phyloP scores from a whole-genome alignment of 1,140 invertebrate genomes.

The Diachasmimorpha longicaudata region DNA sequence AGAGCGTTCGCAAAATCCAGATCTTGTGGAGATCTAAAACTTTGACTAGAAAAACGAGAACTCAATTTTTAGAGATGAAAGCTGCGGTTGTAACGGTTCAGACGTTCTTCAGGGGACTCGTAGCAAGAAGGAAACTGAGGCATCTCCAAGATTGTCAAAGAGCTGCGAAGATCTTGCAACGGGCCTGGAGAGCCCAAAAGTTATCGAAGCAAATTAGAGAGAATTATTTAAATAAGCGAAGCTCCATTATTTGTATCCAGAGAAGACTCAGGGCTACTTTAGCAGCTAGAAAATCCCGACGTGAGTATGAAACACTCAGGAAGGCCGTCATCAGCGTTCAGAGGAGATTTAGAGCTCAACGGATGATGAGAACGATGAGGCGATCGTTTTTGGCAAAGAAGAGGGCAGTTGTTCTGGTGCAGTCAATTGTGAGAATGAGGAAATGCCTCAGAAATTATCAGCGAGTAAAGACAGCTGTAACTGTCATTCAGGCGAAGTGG shows the following conservation, averaged over 20 bases:
- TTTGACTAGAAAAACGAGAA: slow-evolving; percentile 35
- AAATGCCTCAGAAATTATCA: not conserved
- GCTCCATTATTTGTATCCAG: slow-evolving; percentile 49
- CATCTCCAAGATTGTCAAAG: slow-evolving; percentile 18
- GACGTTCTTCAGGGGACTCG: slow-evolving; percentile 41
- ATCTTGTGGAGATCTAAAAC: slow-evolving; percentile 39
- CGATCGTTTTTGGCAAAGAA: slow-evolving; percentile 24
- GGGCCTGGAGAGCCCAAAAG: slow-evolving; percentile 33
- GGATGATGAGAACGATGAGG: slow-evolving; percentile 25
- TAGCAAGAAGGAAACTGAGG: slow-evolving; percentile 10
- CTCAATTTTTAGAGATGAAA: slow-evolving; percentile 41
- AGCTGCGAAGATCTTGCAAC: slow-evolving; percentile 37
- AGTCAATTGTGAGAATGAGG: slow-evolving; percentile 40
- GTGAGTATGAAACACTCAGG: slow-evolving; percentile 46
- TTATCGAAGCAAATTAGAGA: slow-evolving; percentile 13
- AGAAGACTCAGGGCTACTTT: slow-evolving; percentile 57
- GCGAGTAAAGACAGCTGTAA: slow-evolving; percentile 9
- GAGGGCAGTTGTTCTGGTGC: slow-evolving; percentile 33
- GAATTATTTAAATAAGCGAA: slow-evolving; percentile 35
- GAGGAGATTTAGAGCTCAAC: slow-evolving; percentile 51
- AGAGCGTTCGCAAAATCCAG: slow-evolving; percentile 37
- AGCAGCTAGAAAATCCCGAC: slow-evolving; percentile 43
- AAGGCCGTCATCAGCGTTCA: slow-evolving; percentile 55
- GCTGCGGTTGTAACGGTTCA: slow-evolving; percentile 44
- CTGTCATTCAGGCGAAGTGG: slow-evolving; percentile 44